These are phyloP conservation scores for Muntiacus reevesi DNA, from an alignment of 2,113 vertebrate species.

Conservation along the genomic window DNA sequence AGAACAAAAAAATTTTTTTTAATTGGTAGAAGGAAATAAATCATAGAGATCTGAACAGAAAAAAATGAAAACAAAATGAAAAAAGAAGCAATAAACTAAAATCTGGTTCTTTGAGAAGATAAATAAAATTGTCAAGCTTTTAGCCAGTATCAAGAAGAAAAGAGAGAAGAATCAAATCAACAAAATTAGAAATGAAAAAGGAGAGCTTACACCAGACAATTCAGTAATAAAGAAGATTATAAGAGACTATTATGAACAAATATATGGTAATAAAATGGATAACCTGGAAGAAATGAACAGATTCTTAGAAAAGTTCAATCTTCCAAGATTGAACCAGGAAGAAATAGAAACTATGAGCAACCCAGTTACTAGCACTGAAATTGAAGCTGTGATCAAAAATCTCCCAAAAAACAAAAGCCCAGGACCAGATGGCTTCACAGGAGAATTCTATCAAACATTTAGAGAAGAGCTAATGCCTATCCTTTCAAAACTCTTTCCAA, in stretches of 20 bases:
- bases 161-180: neutral
- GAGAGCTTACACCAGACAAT: neutral
- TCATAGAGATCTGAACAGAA: neutral
- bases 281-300: neutral
- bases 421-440: neutral
- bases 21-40: neutral
- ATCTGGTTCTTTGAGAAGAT: neutral
- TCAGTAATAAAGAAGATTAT: neutral
- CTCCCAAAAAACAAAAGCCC: neutral
- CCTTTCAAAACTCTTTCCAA: neutral
- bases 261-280: neutral
- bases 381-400: neutral
- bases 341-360: neutral
- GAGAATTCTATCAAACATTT: neutral
- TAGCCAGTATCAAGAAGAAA: neutral
- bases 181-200: neutral
- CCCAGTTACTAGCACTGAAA: neutral
- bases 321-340: neutral
- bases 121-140: neutral
- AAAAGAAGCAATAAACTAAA: neutral
- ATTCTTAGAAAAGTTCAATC: neutral
- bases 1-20: neutral
- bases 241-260: neutral
- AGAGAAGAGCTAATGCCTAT: neutral
- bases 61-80: neutral